Conservation (phyloP, 2,888 invertebrate genomes). For the Aphidius colemani region DNA sequence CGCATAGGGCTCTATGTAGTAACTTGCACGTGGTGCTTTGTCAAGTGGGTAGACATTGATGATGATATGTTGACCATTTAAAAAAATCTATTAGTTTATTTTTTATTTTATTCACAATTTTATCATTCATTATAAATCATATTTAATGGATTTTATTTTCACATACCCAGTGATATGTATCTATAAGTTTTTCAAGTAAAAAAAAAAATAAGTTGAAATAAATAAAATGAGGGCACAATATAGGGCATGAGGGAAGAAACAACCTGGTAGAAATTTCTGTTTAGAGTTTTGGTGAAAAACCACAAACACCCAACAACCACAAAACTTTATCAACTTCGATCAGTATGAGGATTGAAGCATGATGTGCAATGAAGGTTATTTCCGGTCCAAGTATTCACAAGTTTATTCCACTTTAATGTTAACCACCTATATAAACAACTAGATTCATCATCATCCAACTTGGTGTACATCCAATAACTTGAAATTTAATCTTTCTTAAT, state of each 20-base stretch:
- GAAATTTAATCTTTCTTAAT: neutral
- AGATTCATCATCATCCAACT: neutral
- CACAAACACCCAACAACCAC: slow-evolving; percentile 1
- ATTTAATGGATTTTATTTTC: no score
- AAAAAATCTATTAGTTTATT: neutral
- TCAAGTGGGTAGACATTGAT: slow-evolving; percentile 8
- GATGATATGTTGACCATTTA: slow-evolving; percentile 7
- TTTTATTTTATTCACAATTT: no score
- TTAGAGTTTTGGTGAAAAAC: slow-evolving; percentile 9
- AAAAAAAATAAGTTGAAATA: no score
- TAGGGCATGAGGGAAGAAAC: slow-evolving; percentile 4
- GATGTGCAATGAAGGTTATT: slow-evolving; percentile 3
- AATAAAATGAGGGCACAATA: no score
- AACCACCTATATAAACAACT: neutral
- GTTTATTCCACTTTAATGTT: neutral
- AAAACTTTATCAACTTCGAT: slow-evolving; percentile 18
- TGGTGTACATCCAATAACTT: neutral
- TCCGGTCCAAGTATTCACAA: slow-evolving; percentile 6
- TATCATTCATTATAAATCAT: no score
- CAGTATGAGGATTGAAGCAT: slow-evolving; percentile 2
- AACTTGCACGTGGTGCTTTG: slow-evolving; percentile 4
- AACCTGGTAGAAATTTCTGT: neutral
- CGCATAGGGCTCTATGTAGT: neutral
- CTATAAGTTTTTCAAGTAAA: no score
- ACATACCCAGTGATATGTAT: no score